Base-by-base conservation (phyloP, 2,113 vertebrate species). In the Platanista minor region DNA sequence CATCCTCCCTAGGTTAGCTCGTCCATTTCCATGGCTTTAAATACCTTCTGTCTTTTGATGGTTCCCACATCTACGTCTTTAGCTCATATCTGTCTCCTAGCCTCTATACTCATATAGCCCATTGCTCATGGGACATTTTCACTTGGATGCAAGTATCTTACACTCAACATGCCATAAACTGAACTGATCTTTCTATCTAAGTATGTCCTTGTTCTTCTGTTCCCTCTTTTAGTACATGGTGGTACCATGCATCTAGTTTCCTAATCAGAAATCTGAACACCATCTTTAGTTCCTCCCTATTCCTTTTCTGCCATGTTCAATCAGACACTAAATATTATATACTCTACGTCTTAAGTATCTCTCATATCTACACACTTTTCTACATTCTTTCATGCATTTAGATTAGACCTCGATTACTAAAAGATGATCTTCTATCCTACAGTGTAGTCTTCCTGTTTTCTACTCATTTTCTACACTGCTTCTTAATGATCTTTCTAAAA, bases 401-500 rank as follows among this genome's bases (percentile, higher is more conserved):
- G 36, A 64, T 21, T 27, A 82, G 36, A 17, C 31, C 36, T 80
- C 1, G 1, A 46, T n/a, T 78, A 43, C 23, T 75, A 25, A 23
- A 75, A 75, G 29, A 49, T n/a, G 20, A 14, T 36, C 33, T 62
- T 57, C 31, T 5, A 7, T 88, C 33, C 57, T 84, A 33, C 1
- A 33, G 31, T 17, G 13, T 49, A 2, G 14, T 39, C 83, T 89
- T 75, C 72, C 54, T 87, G 41, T 91, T 57, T 94, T 10, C 23
- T n/a, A 33, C n/a, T 62, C 29, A 15, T 75, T 96, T 91, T 88
- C 69, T 43, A 27, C 14, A 72, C 21, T 62, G 9, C 43, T 91
- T 86, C n/a, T 80, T 0, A 91, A 21, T 87, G 82, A 62, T 90
- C 14, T 80, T 86, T 95, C 69, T 91, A 84, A 85, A 96, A 75